Conservation (phyloP, 2,797 vertebrate species). For the Ciconia nigra region DNA sequence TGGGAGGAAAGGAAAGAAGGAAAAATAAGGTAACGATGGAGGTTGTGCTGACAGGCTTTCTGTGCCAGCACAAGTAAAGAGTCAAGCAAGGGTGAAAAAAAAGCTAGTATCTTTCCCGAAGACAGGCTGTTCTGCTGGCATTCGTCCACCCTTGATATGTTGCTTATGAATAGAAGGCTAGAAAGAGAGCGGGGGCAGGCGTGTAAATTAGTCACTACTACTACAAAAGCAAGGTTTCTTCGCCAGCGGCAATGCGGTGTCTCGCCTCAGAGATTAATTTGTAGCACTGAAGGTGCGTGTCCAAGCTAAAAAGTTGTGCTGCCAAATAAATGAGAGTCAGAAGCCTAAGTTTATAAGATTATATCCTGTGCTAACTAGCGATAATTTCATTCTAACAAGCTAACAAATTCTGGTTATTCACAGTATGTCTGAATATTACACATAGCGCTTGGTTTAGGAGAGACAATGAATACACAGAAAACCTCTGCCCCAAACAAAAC, state of each 20-base stretch:
- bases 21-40: constrained; percentile 15
- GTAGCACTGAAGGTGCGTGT: neutral
- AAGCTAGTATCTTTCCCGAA: constrained; percentile 32
- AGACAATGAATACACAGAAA: neutral
- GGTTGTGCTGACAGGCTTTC: constrained; percentile 23
- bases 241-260: neutral
- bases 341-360: neutral
- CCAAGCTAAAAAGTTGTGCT: neutral
- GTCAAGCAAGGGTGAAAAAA: constrained; percentile 30
- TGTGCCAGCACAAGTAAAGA: constrained; percentile 34
- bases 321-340: neutral
- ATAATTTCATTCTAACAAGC: neutral
- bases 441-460: neutral
- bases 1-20: neutral
- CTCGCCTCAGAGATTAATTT: neutral
- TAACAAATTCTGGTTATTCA: neutral
- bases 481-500: neutral
- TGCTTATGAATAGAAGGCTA: constrained; percentile 48
- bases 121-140: constrained; percentile 60
- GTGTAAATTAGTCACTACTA: constrained; percentile 49
- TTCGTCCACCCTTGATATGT: constrained; percentile 4
- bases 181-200: constrained; percentile 16
- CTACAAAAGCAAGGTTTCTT: constrained; percentile 44
- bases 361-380: neutral
- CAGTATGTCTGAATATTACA: neutral